A percentile compares a stretch with the other conserved stretches of the same genome.
phyloP scores from a whole-genome alignment of 2,797 vertebrate genomes.

The Pantherophis alleghaniensis region DNA sequence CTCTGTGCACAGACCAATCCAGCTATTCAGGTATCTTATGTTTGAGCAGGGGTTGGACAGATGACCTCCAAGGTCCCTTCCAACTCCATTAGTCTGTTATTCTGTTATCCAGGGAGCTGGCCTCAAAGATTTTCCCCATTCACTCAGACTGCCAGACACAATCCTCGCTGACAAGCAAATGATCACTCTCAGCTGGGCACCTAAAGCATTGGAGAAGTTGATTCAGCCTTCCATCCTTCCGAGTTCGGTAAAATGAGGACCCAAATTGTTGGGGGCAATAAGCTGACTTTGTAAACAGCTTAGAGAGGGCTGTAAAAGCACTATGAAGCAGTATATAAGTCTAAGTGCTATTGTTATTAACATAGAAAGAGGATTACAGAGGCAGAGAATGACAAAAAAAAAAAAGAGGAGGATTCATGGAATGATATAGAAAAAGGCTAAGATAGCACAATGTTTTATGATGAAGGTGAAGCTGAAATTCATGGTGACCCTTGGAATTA shows the following conservation, averaged over 20 bases:
- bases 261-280: not conserved
- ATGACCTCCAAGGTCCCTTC: too few relatives aligned
- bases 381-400: not conserved
- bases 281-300: not conserved
- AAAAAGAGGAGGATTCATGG: not conserved
- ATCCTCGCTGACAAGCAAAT: not conserved
- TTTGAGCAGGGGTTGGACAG: too few relatives aligned
- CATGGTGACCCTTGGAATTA: not conserved
- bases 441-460: not conserved
- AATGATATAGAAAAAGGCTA: not conserved
- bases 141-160: not conserved
- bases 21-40: not conserved
- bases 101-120: not conserved
- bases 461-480: not conserved
- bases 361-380: not conserved
- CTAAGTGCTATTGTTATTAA: too few relatives aligned
- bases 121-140: not conserved
- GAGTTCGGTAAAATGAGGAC: not conserved
- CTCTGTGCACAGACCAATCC: not conserved
- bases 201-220: not conserved
- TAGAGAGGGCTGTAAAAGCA: not conserved
- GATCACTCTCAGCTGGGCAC: not conserved
- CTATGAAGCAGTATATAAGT: too few relatives aligned
- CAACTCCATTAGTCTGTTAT: too few relatives aligned
- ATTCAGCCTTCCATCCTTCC: not conserved